Conservation (phyloP, 2,888 invertebrate species). For the Lasioglossum figueresi region DNA sequence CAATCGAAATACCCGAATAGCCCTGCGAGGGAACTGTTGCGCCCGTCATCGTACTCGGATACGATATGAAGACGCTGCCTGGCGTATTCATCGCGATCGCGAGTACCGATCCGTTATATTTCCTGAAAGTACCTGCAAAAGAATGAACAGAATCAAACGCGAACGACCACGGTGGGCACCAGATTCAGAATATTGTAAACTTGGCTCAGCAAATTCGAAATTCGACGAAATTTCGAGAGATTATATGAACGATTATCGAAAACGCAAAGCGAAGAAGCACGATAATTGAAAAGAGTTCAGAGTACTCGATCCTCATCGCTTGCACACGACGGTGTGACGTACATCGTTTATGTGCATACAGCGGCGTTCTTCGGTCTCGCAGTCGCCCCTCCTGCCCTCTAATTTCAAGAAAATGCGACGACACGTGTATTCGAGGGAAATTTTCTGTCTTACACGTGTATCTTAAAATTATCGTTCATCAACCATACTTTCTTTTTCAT, state of each 20-base stretch:
- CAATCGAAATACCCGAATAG: conserved; percentile 85
- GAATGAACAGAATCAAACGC: neutral
- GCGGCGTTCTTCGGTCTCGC: conserved; percentile 1
- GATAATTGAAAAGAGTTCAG: neutral
- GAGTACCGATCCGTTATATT: neutral
- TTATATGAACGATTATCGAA: neutral
- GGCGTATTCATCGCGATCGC: conserved; percentile 80
- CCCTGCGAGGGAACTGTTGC: conserved; percentile 79
- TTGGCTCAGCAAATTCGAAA: neutral
- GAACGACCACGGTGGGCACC: neutral
- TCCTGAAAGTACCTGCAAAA: neutral
- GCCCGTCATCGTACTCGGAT: conserved; percentile 82
- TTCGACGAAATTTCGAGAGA: neutral
- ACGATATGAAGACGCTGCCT: conserved; percentile 85
- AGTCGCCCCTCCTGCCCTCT: neutral
- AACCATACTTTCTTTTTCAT: conserved; percentile 42
- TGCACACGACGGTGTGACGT: neutral
- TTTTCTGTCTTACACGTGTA: conserved; percentile 63
- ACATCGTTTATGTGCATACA: neutral
- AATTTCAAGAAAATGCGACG: conserved; percentile 13
- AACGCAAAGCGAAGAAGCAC: neutral
- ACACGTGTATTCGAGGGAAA: conserved; percentile 63
- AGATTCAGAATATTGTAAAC: neutral
- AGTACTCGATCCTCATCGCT: neutral
- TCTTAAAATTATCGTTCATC: conserved; percentile 66